Base-by-base conservation (phyloP, 2,888 invertebrate species). In the Tuberolachnus salignus region DNA sequence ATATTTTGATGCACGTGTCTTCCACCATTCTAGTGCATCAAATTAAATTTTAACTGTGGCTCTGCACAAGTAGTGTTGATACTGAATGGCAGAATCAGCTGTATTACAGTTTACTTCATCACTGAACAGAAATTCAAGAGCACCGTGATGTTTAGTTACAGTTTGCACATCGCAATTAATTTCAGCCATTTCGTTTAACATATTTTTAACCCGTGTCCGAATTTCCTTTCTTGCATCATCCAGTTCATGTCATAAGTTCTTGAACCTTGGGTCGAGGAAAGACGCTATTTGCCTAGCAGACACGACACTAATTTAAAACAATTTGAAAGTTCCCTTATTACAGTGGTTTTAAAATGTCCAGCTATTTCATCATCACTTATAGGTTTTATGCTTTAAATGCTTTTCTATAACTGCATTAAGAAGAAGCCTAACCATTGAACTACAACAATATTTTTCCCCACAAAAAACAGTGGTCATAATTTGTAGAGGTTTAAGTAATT, bases 381-480 rank as follows among this genome's bases (percentile, higher is more conserved):
- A 46, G n/a, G n/a, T n/a, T n/a, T 66, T 66, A 46, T 21, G 44
- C 46, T 66, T 66, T 66, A 66, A 46, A 66, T 66, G 21, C 14
- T 44, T 66, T 66, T 66, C 14, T 46, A 66, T 66, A 46, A 66
- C 6, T 66, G 3, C 11, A 3, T n/a, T 34, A 10, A 61, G 0
- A 34, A 61, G 61, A n/a, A n/a, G 61, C n/a, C 34, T 61, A 42
- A 61, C 61, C 34, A 61, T 61, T 61, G 34, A 61, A 34, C 1
- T 34, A 2, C 34, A 34, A 2, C n/a, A 61, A 34, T 61, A 34
- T 61, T n/a, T 61, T 61, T 11, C 34, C 0, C 11, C 42, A 61
- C n/a, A 61, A 34, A 61, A 61, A 61, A 42, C 34, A 0, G 61
- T 42, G 8, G 61, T 61, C n/a, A 61, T 61, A 42, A 61, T 59